Evolutionary conservation across 2,888 invertebrate species (phyloP), one percentile per base, ranked within the genome.

Genomic region (Apodemia zela): DNA sequence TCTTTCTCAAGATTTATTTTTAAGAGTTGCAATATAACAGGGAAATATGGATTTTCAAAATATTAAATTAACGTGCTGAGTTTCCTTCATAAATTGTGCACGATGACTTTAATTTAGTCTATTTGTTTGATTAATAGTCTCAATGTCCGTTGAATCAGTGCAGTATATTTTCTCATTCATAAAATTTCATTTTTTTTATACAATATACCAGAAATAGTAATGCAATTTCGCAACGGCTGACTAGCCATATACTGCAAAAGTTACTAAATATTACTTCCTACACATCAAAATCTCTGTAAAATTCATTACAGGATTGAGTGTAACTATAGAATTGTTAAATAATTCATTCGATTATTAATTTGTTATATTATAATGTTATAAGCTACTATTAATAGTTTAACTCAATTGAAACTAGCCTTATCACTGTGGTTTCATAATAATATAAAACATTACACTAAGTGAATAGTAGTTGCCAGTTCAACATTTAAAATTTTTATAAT

Each of bases 251-350:
- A 13, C 21, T 21, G 51, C 21, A 18, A 51, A 51, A 51, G 10
- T 51, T 17, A 10, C 21, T 13, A 21, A 42, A 62, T 42, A 42
- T 18, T 57, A 59, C 47, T 38, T 33, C 18, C 57, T 62, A 80
- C 85, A 86, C 85, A 84, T 75, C 84, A 72, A 73, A 72, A 71
- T 72, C 75, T 74, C 85, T 87, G 85, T 87, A 87, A 85, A 83
- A 68, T 63, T 66, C 78, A 79, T 84, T 87, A 87, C 87, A 86
- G 85, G 82, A 82, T 78, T 71, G 86, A 87, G 87, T 85, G 85
- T 72, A 66, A 66, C 63, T 66, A 58, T 18, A 42, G n/a, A n/a
- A 38, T 45, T 62, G 45, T 51, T 51, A 54, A 49, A 33, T 49
- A 17, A 21, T 17, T 49, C 3, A 15, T 11, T 54, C 15, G 25